Evolutionary conservation across 2,113 vertebrate species (phyloP).

Genomic region (Smithornis capensis): DNA sequence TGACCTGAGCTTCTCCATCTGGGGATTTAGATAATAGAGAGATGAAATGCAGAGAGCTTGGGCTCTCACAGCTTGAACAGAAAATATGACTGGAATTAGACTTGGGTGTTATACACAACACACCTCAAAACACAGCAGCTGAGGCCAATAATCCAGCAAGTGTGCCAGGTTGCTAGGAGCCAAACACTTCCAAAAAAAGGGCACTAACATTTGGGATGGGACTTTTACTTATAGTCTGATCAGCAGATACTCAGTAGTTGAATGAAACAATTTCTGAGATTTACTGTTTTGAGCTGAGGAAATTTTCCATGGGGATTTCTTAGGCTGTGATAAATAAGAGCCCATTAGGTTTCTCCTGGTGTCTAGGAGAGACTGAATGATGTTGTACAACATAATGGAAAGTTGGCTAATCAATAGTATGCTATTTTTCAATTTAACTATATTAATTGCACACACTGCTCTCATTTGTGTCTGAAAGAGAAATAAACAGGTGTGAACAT

Average conservation of each 20-base stretch:
- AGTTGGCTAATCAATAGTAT: conserved; percentile 46
- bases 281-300: background rate
- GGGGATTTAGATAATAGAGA: background rate
- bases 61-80: background rate
- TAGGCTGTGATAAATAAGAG: background rate
- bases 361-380: conserved; percentile 8
- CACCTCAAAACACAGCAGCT: background rate
- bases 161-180: background rate
- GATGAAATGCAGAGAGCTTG: background rate
- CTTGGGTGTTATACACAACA: background rate
- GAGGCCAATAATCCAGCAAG: background rate
- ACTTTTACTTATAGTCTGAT: background rate
- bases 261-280: background rate
- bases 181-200: background rate
- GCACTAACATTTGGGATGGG: background rate
- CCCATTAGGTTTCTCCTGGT: background rate
- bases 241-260: background rate
- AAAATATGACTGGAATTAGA: background rate
- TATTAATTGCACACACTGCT: conserved; percentile 33
- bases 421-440: conserved; percentile 31
- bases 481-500: conserved; percentile 57
- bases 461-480: conserved; percentile 34
- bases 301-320: background rate
- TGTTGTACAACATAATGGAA: conserved; percentile 27
- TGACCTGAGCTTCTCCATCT: conserved; percentile 6